Evolutionary conservation across 92 coral and sea anemone genomes (phyloP), one percentile per base, ranked within the genome.

Genomic region (Palythoa grandiflora): DNA sequence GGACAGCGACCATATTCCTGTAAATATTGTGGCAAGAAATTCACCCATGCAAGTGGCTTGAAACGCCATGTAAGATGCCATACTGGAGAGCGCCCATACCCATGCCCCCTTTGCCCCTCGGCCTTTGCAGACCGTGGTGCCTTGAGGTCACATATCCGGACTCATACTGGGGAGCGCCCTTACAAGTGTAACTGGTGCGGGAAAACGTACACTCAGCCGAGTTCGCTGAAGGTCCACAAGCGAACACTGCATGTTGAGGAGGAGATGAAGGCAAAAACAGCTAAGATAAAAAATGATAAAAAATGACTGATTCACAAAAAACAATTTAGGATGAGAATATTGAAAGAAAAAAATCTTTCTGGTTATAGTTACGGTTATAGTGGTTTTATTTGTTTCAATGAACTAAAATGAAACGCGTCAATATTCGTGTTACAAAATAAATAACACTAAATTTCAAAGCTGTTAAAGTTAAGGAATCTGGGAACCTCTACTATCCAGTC

Each of bases 111-210:
- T 3, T 91, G 94, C 79, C 90, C 94, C 38, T 78, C 94, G 59
- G 94, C 94, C 50, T 91, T 91, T 55, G 94, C 94, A 21, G 94
- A 91, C 87, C 92, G 94, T 40, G 94, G 94, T 53, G 94, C 94
- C 54, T 86, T 91, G 61, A 84, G 90, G 28, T 91, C 94, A 28
- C 94, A 91, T 57, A 91, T 91, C 9, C 71, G 94, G 53, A 91
- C 94, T 77, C 94, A 91, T 78, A 91, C 94, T 38, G 94, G 94
- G 53, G 94, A 91, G 51, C 83, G 94, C 10, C 94, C 94, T 14
- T 91, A 88, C 38, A 83, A 88, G 35, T 91, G 94, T 40, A 91
- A 91, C 79, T 85, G 90, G 73, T 91, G 94, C 68, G 83, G 83
- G 11, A 91, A 91, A 87, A 89, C 94, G 3, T 91, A 88, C 53